Conservation (phyloP, 2,888 invertebrate genomes). For the Notodonta dromedarius region DNA sequence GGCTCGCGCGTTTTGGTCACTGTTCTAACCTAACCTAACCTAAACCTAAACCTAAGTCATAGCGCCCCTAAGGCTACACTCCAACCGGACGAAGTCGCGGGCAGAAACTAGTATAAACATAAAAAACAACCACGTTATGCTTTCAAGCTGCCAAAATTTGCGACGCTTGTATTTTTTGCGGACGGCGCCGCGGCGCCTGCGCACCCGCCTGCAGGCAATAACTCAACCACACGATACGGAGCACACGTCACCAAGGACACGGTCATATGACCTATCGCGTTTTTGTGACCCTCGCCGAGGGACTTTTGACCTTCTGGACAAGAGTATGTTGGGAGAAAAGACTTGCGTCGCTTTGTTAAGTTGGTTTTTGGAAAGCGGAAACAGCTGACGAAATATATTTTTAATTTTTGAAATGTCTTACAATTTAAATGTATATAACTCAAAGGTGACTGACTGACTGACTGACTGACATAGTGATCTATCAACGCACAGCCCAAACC, state of each 20-base stretch:
- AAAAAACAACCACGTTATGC: neutral
- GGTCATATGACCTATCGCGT: slow-evolving; percentile 1
- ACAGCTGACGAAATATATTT: neutral
- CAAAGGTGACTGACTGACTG: too few species aligned
- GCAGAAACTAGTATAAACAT: neutral
- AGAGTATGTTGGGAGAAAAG: neutral
- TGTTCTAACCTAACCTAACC: too few species aligned
- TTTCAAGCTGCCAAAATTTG: slow-evolving; percentile 2
- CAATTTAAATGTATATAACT: too few species aligned
- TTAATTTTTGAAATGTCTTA: too few species aligned
- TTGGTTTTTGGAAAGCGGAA: neutral
- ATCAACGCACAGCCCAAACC: too few species aligned
- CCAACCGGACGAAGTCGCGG: neutral
- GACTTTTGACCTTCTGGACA: neutral
- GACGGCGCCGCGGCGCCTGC: slow-evolving; percentile 57
- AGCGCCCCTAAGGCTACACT: too few species aligned
- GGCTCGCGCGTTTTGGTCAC: too few species aligned
- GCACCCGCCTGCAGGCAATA: slow-evolving; percentile 57
- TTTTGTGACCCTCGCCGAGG: neutral
- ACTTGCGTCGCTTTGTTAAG: neutral
- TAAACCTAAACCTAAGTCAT: too few species aligned
- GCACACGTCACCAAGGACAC: slow-evolving; percentile 23
- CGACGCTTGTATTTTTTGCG: slow-evolving; percentile 33
- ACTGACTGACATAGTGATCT: too few species aligned
- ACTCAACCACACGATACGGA: slow-evolving; percentile 50